Base-by-base conservation (phyloP, 2,797 vertebrate genomes). In the Dallia pectoralis region DNA sequence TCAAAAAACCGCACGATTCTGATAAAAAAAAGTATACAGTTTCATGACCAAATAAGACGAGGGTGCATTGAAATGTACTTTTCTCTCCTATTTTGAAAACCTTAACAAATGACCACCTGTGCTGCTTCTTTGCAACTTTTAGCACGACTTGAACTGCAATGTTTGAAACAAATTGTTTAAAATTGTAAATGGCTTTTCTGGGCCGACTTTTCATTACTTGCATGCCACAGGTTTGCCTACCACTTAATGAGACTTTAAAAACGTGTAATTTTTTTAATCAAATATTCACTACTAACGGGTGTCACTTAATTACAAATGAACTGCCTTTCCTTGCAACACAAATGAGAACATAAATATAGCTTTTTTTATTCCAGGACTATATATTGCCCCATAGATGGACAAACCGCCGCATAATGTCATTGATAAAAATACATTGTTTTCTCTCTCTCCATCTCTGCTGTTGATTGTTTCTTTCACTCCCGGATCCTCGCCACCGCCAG, bases 401-500 rank as follows among this genome's bases (percentile, higher is more conserved):
- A 56, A 59, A 25, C 19, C 25, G 53, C n/a, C 11, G 22, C 25
- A 59, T 25, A 59, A 22, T 22, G 53, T 25, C 53, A 59, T 59
- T 59, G 53, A 59, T 25, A 59, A 25, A 59, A 59, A 11, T 59
- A 3, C 53, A 59, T 22, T 25, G 53, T 25, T 59, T 59, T 59
- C 53, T 56, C 53, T 51, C 48, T 12, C 53, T 59, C 22, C 53
- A 48, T 30, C 7, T 56, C 27, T 56, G 48, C 30, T 67, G 14
- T 62, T 29, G 32, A 49, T 61, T 30, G 62, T 64, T 32, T 64
- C 16, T 64, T 64, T 64, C 29, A 30, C 27, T 64, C 18, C 33
- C n/a, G 49, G 67, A 65, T 61, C 71, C 40, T 68, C 64, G 51
- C 64, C 51, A 70, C 72, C 70, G 66, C 18, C 40, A 63, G 44